Base-by-base conservation (phyloP, 2,888 invertebrate species). In the Entomobrya multifasciata region DNA sequence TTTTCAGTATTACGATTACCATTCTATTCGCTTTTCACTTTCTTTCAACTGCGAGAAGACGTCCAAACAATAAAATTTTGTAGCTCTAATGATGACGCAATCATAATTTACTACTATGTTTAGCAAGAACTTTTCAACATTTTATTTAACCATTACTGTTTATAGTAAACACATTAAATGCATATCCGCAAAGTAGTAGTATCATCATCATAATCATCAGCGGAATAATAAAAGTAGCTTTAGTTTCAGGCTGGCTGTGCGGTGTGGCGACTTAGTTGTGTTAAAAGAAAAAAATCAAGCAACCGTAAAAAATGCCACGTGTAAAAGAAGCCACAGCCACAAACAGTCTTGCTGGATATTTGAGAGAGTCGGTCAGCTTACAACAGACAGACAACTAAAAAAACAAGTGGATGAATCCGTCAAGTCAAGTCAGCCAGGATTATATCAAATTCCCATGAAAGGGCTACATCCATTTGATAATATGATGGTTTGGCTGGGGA, bases 281-380 rank as follows among this genome's bases (percentile, higher is more conserved):
- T 30, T 30, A 70, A 22, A 22, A 41, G 62, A 70, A 30, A 10
- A 13, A 67, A 65, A 44, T n/a, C 57, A 77, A 85, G 57, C 78
- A 78, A 49, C 79, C 74, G 67, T 76, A 86, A 86, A 86, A 86
- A 86, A 86, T 55, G 86, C 86, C 86, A 86, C 86, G 86, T 86
- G 86, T 74, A 86, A 27, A 70, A 76, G 20, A 4, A 82, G 62
- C 74, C 47, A 76, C 27, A 76, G 41, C 20, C 44, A n/a, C n/a
- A n/a, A n/a, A n/a, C n/a, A n/a, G n/a, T n/a, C n/a, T n/a, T n/a
- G n/a, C n/a, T n/a, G n/a, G n/a, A n/a, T n/a, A n/a, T 22, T 13
- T n/a, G 11, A 15, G n/a, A 41, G 1, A 76, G 74, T 52, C 84
- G 65, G 84, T 77, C 67, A 65, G 65, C 1, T 17, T 36, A 36